These are phyloP conservation scores for Epirrhoe tristata DNA, from an alignment of 2,888 invertebrate genomes.

Conservation along the genomic window DNA sequence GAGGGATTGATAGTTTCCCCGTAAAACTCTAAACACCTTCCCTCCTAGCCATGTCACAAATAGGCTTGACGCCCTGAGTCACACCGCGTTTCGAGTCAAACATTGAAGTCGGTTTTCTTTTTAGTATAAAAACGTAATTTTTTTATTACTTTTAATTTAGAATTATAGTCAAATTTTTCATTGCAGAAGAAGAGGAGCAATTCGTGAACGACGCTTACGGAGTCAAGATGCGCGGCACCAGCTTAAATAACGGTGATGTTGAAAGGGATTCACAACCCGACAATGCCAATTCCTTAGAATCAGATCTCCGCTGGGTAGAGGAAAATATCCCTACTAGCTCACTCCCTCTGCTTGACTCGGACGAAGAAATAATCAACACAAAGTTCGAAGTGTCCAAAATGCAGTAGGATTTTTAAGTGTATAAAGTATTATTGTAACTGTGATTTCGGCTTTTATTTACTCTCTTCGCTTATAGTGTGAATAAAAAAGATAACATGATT, in stretches of 20 bases:
- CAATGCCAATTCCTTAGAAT: conserved; percentile 67
- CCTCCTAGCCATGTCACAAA: too few species aligned
- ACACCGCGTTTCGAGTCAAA: too few species aligned
- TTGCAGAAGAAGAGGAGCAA: conserved; percentile 91
- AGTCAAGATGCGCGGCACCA: conserved; percentile 88
- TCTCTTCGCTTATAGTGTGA: conserved; percentile 41
- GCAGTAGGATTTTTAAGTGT: conserved; percentile 85
- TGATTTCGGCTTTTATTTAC: conserved; percentile 52
- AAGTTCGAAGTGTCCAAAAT: conserved; percentile 95
- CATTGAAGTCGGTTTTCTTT: too few species aligned
- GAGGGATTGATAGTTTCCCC: too few species aligned
- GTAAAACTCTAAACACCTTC: too few species aligned
- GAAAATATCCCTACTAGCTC: conserved; percentile 95
- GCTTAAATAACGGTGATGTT: conserved; percentile 60
- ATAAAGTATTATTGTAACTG: conserved; percentile 54
- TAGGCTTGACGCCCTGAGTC: too few species aligned
- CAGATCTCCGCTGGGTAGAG: conserved; percentile 93
- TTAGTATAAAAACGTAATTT: too few species aligned
- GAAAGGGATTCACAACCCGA: conserved; percentile 51
- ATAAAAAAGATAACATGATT: conserved; percentile 31
- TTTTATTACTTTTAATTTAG: too few species aligned
- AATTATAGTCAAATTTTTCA: not conserved
- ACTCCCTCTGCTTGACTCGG: conserved; percentile 88
- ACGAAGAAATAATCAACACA: conserved; percentile 93
- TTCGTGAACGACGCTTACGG: conserved; percentile 95